These are phyloP conservation scores for Gulo gulo DNA, from an alignment of 2,113 vertebrate species.

Conservation along the genomic window DNA sequence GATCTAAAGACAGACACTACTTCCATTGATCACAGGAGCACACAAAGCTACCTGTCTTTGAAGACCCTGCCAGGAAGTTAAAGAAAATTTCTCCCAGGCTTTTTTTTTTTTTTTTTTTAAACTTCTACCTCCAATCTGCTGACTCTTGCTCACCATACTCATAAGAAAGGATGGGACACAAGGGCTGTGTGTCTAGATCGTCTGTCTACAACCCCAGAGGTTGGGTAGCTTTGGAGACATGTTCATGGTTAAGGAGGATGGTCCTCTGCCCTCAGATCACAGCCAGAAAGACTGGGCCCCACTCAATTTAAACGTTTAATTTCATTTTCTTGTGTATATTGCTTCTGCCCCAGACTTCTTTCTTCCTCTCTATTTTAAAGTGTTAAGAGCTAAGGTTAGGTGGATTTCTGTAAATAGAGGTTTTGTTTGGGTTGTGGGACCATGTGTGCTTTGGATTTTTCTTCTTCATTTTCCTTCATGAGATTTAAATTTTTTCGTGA, in stretches of 20 bases:
- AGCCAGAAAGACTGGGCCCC: neutral
- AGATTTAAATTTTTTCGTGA: neutral
- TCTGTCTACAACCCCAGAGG: neutral
- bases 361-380: neutral
- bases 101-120: neutral
- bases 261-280: neutral
- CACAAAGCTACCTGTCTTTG: neutral
- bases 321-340: neutral
- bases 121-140: neutral
- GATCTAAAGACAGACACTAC: neutral
- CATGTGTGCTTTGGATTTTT: neutral
- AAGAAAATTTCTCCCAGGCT: neutral
- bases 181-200: neutral
- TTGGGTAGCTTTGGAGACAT: neutral
- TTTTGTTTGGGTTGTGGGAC: neutral
- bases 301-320: neutral
- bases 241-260: neutral
- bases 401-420: neutral
- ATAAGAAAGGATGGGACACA: neutral
- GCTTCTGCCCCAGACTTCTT: neutral
- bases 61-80: neutral
- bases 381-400: slow-evolving; percentile 38
- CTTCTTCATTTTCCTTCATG: neutral
- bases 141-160: neutral
- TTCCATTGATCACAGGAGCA: neutral